Evolutionary conservation across 2,888 invertebrate genomes (phyloP).

Genomic region (Nephrotoma appendiculata): DNA sequence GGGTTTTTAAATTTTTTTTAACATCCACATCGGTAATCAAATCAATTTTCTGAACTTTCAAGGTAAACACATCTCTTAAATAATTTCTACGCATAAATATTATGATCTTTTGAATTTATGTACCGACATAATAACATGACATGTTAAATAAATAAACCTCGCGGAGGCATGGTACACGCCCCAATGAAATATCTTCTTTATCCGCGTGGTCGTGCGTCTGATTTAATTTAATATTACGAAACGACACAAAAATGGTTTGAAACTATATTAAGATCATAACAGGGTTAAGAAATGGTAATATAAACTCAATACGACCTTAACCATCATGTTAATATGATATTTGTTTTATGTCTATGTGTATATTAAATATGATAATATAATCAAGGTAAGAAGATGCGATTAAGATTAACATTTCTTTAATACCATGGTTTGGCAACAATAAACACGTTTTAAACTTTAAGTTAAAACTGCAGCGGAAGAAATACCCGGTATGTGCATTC

Average conservation of each 20-base stretch:
- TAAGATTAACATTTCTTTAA: neutral
- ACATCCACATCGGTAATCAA: neutral
- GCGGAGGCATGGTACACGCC: neutral
- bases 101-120: neutral
- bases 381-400: neutral
- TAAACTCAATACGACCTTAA: neutral
- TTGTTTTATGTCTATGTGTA: neutral
- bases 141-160: neutral
- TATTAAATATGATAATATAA: neutral
- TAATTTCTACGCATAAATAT: neutral
- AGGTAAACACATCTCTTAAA: neutral
- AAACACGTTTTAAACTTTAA: neutral
- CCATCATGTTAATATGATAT: neutral
- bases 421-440: neutral
- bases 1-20: neutral
- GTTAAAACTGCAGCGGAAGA: neutral
- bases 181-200: neutral
- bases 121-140: neutral
- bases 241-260: neutral
- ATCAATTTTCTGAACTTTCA: neutral
- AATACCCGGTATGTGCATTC: neutral
- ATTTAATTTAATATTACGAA: neutral
- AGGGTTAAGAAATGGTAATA: neutral
- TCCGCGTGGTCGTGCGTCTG: neutral
- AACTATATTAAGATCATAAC: neutral